Conservation (phyloP, 2,888 invertebrate genomes). For the Archips xylosteana region DNA sequence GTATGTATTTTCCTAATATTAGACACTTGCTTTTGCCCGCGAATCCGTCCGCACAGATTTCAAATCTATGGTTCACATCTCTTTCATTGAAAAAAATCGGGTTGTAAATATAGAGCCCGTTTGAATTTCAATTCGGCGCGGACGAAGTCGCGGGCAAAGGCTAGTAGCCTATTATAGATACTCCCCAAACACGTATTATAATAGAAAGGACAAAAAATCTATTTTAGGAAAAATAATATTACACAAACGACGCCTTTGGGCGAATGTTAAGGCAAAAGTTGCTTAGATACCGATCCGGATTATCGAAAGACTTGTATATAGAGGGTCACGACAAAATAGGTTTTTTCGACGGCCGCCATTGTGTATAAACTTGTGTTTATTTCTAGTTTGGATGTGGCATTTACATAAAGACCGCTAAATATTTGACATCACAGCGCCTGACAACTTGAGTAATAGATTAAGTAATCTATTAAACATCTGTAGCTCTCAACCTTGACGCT, state of each 20-base stretch:
- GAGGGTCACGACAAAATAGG: conserved; percentile 20
- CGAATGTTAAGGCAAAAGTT: neutral
- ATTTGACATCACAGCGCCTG: no score
- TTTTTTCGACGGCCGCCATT: conserved; percentile 2
- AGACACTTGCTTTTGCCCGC: no score
- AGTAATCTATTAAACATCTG: no score
- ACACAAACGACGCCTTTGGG: neutral
- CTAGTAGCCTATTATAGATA: neutral
- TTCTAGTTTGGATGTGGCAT: neutral
- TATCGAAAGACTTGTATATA: neutral
- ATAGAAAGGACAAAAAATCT: neutral
- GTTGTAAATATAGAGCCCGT: no score
- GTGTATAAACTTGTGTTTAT: neutral
- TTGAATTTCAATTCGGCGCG: no score
- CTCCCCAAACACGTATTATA: neutral
- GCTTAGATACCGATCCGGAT: conserved; percentile 18
- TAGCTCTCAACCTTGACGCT: no score
- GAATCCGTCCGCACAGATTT: no score
- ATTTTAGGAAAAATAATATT: neutral
- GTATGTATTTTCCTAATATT: no score
- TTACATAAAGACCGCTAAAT: neutral
- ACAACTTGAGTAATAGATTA: no score
- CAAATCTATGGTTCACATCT: no score
- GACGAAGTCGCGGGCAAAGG: no score
- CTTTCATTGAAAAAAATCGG: no score